Percentiles rank a stretch among this genome's conserved stretches.
phyloP scores from a whole-genome alignment of 2,888 invertebrate species.

The Papilio gigon region DNA sequence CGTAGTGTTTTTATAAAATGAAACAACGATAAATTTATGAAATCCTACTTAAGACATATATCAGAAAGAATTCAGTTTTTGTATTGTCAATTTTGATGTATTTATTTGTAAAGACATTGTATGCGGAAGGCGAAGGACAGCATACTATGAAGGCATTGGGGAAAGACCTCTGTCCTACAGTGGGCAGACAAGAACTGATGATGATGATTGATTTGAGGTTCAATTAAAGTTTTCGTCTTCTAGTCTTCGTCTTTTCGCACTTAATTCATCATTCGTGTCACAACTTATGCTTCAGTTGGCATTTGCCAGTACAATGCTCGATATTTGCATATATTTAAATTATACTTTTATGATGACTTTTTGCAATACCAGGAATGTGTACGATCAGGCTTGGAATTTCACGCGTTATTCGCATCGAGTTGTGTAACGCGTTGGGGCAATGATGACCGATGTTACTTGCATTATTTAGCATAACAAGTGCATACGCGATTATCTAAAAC shows the following conservation, averaged over 20 bases:
- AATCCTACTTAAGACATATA: not conserved
- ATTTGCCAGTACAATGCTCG: not conserved
- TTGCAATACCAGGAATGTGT: constrained; percentile 7
- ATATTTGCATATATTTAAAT: not conserved
- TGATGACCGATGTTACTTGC: constrained; percentile 58
- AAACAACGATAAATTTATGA: not conserved
- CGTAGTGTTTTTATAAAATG: not conserved
- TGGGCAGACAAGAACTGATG: no score
- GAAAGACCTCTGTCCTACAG: no score
- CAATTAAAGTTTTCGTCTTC: no score
- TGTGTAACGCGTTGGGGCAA: constrained; percentile 54
- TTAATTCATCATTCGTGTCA: no score
- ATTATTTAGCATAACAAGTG: constrained; percentile 64
- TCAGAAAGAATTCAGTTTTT: no score
- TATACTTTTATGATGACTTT: not conserved
- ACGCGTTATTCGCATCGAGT: constrained; percentile 64
- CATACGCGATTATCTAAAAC: constrained; percentile 68
- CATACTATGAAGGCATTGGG: no score
- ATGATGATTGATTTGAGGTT: no score
- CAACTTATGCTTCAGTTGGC: not conserved
- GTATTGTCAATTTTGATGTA: no score
- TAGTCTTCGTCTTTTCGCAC: no score
- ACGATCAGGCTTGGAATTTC: constrained; percentile 50
- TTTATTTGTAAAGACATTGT: no score
- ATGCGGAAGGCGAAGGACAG: no score